Evolutionary conservation across 2,888 invertebrate genomes (phyloP), one percentile per base, ranked within the genome.

Genomic region (Drepana falcataria): DNA sequence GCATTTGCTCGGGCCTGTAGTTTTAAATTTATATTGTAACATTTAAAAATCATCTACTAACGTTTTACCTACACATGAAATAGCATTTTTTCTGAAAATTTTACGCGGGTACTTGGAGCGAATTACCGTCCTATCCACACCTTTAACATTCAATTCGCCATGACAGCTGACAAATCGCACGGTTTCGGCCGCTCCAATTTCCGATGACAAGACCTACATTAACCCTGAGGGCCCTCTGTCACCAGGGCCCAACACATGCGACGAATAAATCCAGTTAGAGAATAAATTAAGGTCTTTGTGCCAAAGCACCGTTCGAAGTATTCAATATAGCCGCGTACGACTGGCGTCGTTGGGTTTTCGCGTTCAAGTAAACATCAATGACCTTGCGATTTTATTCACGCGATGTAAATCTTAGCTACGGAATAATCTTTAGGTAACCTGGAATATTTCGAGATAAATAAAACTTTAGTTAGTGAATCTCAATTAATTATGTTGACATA

Each of bases 251-350:
- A 80, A 80, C 79, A 77, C 79, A 82, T 68, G 75, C 71, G 79
- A 79, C 80, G 80, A 86, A 86, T 87, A 84, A 86, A 85, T 85
- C 81, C 79, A 76, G 78, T 85, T 85, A 82, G 85, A 84, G 87
- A 88, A 87, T 88, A 87, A 88, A 88, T 89, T 88, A 88, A 86
- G 80, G 83, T 81, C 81, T 85, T 87, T 85, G 82, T 86, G 83
- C 74, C 79, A 76, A 73, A 77, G 76, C 84, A 85, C 82, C 71
- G 79, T 74, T 71, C 75, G 71, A 76, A 67, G 69, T 71, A 72
- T 74, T 79, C 75, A 79, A 78, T 76, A 69, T 69, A 66, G 64
- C 62, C 71, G 64, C 64, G 66, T 21, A 21, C 68, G 59, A 60
- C 61, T 64, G 68, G 68, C 69, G 71, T 66, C 66, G 68, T 71